Percentiles rank a stretch among this genome's conserved stretches.
Conservation (phyloP, 2,797 vertebrate genomes). For the Scleropages formosus region DNA sequence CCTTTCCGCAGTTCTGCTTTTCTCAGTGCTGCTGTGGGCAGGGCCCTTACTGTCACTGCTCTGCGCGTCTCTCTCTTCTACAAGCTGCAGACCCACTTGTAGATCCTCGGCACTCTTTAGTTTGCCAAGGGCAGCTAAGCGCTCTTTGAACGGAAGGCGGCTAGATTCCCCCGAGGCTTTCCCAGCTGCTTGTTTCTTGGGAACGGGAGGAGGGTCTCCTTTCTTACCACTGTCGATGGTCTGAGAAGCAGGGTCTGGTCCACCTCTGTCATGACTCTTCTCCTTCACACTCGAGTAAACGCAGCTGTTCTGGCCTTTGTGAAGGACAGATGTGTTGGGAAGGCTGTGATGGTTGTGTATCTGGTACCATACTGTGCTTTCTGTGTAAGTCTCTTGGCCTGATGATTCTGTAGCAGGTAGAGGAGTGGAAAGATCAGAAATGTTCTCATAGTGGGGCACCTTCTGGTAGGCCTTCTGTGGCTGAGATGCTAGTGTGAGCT, state of each 20-base stretch:
- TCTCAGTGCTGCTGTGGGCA: constrained; percentile 50
- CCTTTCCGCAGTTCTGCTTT: constrained; percentile 60
- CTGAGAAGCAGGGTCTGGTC: constrained; percentile 47
- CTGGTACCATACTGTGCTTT: constrained; percentile 67
- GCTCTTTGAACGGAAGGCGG: constrained; percentile 82
- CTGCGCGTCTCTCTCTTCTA: constrained; percentile 36
- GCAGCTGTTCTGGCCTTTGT: constrained; percentile 51
- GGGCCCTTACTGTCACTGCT: constrained; percentile 33
- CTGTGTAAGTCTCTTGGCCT: constrained; percentile 35
- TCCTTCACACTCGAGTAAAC: constrained; percentile 53
- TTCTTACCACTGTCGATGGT: constrained; percentile 58
- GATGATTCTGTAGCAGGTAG: neutral
- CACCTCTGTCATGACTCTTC: constrained; percentile 42
- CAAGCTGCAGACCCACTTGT: constrained; percentile 43
- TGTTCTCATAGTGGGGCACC: constrained; percentile 78
- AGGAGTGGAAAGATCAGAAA: constrained; percentile 61
- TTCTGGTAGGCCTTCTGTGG: constrained; percentile 58
- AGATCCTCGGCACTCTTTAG: constrained; percentile 73
- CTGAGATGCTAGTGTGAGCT: constrained; percentile 42
- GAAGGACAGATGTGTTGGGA: constrained; percentile 52
- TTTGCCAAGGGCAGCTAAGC: constrained; percentile 81
- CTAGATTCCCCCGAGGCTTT: constrained; percentile 70
- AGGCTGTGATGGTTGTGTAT: constrained; percentile 63
- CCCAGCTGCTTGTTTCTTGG: constrained; percentile 69
- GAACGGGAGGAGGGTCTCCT: constrained; percentile 67